Base-by-base conservation (phyloP, 2,888 invertebrate genomes). In the Caenorhabditis becei region DNA sequence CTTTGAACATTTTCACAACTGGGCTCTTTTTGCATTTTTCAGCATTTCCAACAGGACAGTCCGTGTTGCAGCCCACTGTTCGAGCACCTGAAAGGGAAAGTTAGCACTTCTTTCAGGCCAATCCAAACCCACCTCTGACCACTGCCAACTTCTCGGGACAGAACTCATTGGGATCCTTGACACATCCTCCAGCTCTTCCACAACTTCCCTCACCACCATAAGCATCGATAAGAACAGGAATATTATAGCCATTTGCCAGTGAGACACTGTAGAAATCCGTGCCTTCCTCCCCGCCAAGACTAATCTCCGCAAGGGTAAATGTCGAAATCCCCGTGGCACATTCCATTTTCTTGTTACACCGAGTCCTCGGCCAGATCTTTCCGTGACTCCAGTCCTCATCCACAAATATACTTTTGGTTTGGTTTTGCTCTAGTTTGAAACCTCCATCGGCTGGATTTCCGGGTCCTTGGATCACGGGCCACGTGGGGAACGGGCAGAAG, bases 161-260 rank as follows among this genome's bases (percentile, higher is more conserved):
- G 24, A 44, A 10, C 16, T 35, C 23, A 23, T 74, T 65, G 7
- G 66, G 51, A 32, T 77, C 54, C 26, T 67, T 23, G 28, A 67
- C 37, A 53, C 77, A 77, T 18, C 77, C 77, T 14, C 77, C 77
- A 8, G 77, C 77, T 51, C 66, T 20, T 24, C 58, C 58, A 47
- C 77, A 77, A 37, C 47, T 61, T 47, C n/a, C 59, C 1, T 37
- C 20, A 16, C 70, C 56, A 41, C 67, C 58, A 16, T 67, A 20
- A 1, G 41, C 41, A 37, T 87, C 80, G 11, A 87, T 80, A 28
- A 75, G 70, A n/a, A 87, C 72, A 47, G 82, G 86, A 11, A 87
- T 54, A 72, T 93, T 93, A 90, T 92, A 93, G 2, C 93, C 93
- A 88, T 93, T 93, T 16, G 93, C 93, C 41, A 93, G 87, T 26